Conservation (phyloP, 2,113 vertebrate genomes). For the Phyllostomus discolor region DNA sequence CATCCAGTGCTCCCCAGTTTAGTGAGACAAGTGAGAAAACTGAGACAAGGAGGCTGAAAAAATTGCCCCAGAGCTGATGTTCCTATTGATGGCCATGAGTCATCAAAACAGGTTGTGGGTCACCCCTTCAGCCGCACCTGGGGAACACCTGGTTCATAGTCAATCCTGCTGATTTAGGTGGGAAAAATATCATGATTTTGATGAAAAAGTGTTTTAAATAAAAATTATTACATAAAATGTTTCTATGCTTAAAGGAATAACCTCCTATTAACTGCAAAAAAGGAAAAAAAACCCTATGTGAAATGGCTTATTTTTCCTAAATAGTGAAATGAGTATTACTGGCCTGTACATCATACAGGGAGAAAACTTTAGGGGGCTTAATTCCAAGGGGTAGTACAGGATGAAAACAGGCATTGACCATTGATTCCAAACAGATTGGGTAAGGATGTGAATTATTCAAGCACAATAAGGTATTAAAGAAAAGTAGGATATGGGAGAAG, state of each 20-base stretch:
- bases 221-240: slow-evolving; percentile 1
- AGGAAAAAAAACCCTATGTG: background rate
- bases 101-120: background rate
- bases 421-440: background rate
- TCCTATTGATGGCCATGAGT: background rate
- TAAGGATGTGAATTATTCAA: background rate
- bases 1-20: background rate
- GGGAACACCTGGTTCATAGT: background rate
- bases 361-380: background rate
- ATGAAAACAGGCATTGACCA: background rate
- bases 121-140: background rate
- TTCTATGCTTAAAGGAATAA: slow-evolving; percentile 16
- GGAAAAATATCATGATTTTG: background rate
- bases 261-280: slow-evolving; percentile 14
- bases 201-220: background rate
- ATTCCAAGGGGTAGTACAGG: background rate
- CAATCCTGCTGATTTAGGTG: background rate
- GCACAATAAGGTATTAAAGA: background rate
- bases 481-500: background rate
- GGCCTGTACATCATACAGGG: background rate
- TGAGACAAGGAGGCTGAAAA: background rate
- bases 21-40: background rate
- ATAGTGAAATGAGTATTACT: slow-evolving; percentile 25
- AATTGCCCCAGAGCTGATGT: background rate
- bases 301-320: slow-evolving; percentile 12